phyloP scores from a whole-genome alignment of 2,797 vertebrate species.

The Rhinoraja longicauda region DNA sequence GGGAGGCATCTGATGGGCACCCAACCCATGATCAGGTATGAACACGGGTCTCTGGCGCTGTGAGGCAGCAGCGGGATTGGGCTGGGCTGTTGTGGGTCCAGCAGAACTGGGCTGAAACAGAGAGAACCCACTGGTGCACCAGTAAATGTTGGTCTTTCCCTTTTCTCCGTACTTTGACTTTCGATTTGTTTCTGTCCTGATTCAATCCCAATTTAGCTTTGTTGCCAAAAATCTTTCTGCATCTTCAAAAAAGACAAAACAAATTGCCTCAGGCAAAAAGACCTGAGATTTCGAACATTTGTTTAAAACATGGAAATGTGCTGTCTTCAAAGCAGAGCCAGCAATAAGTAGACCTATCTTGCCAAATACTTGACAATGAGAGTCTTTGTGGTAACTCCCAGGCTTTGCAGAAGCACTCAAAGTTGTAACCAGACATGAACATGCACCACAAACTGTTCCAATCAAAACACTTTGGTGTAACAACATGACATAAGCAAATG shows the following conservation, averaged over 20 bases:
- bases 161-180: background rate
- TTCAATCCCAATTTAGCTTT: background rate
- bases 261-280: background rate
- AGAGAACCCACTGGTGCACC: background rate
- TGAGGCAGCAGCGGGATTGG: no score
- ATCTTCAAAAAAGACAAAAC: background rate
- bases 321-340: background rate
- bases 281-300: background rate
- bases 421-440: background rate
- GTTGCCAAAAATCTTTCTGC: background rate
- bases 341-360: constrained; percentile 1
- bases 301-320: background rate
- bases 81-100: no score
- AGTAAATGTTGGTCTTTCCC: background rate
- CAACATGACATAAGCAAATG: background rate
- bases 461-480: background rate
- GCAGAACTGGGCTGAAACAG: background rate
- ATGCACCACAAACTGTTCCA: background rate
- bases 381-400: background rate
- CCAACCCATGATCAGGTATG: no score
- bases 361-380: background rate
- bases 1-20: no score
- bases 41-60: no score
- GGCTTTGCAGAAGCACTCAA: background rate
- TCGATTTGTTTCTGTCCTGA: background rate